Evolutionary conservation across 1,140 invertebrate species (phyloP), one percentile per base, ranked within the genome.

Genomic region (Drosophila sturtevanti): DNA sequence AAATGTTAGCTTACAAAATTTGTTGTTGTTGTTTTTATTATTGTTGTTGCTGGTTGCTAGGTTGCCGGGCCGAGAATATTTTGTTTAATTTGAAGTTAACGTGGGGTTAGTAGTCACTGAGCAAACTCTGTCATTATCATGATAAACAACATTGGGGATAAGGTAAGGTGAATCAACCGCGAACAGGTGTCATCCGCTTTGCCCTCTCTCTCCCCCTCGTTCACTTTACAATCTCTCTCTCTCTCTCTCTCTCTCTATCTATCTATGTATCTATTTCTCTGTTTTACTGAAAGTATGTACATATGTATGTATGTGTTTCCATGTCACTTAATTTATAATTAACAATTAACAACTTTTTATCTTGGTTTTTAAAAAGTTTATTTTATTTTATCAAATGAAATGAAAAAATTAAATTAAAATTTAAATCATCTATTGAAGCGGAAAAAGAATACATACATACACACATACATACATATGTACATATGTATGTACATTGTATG

Each of bases 151-250:
- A 48, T 16, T 44, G 41, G 71, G 35, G 35, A 59, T 59, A 65
- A 61, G 24, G 12, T 35, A n/a, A 16, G 35, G 61, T 61, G 48
- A 48, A 48, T 48, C 41, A 48, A 48, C 41, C 41, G 21, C 41
- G 77, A 78, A 87, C 82, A 86, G 82, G 82, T 86, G 82, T 86
- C 84, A 87, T 86, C 82, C 82, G 79, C 82, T 79, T 55, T 75
- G 71, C 58, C 63, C 41, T 21, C 41, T 21, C 16, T 18, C 7
- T 2, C 1, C 1, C 16, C 41, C 51, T 68, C 22, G n/a, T n/a
- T n/a, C n/a, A n/a, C n/a, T n/a, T n/a, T n/a, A n/a, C n/a, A n/a
- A n/a, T 51, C 22, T 51, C 35, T 31, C 18, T 16, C 35, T 14
- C 34, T 58, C 76, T 72, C n/a, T n/a, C 22, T 51, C 22, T 51